Evolutionary conservation across 2,797 vertebrate species (phyloP).

Genomic region (Sebastes diaconus): DNA sequence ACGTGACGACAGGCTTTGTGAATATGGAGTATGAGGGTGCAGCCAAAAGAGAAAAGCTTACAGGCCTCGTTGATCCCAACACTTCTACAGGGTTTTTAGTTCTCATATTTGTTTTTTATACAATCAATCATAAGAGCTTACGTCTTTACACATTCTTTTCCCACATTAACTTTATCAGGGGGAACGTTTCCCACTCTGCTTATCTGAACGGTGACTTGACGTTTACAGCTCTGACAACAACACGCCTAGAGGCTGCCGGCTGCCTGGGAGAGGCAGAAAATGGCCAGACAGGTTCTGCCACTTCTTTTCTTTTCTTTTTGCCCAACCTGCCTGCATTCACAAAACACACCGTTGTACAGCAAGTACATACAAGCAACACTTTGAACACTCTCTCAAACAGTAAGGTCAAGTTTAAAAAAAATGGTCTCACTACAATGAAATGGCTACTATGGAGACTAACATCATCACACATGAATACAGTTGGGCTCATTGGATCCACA

Average conservation of each 20-base stretch:
- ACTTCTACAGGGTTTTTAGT: not conserved
- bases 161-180: not conserved
- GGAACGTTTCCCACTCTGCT: not conserved
- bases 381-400: not conserved
- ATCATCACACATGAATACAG: too few relatives aligned
- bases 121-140: not conserved
- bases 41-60: not conserved
- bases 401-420: too few relatives aligned
- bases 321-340: constrained; percentile 33
- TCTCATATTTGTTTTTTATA: not conserved
- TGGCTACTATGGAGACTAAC: too few relatives aligned
- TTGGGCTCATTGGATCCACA: too few relatives aligned
- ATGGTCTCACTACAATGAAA: too few relatives aligned
- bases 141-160: not conserved
- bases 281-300: constrained; percentile 57
- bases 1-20: too few relatives aligned
- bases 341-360: constrained; percentile 58
- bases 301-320: constrained; percentile 52
- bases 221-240: constrained; percentile 25
- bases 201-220: constrained; percentile 23
- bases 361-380: constrained; percentile 13
- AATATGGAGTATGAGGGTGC: too few relatives aligned
- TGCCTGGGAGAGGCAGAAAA: constrained; percentile 17
- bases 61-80: too few relatives aligned
- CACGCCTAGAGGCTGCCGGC: not conserved